These are phyloP conservation scores for Piezodorus guildinii DNA, from an alignment of 1,140 invertebrate genomes.

Conservation along the genomic window DNA sequence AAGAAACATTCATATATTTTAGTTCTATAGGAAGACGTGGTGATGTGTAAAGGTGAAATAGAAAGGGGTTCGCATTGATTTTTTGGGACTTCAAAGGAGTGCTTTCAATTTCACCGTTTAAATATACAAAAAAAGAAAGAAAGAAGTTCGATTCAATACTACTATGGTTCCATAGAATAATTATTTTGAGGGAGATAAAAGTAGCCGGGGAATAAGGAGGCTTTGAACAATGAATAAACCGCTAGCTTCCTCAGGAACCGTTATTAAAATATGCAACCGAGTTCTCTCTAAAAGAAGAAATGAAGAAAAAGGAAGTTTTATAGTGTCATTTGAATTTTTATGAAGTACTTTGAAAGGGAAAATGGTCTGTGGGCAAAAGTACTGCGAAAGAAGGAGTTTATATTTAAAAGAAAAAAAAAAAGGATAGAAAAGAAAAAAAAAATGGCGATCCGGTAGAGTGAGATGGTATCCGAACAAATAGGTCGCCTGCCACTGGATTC, in stretches of 20 bases:
- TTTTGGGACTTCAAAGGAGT: too few relatives aligned
- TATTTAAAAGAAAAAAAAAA: conserved; percentile 4
- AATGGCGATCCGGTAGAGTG: background rate
- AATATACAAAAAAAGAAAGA: too few relatives aligned
- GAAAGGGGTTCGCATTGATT: too few relatives aligned
- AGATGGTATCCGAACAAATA: conserved; percentile 2
- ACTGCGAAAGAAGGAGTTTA: background rate
- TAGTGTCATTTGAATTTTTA: conserved; percentile 9
- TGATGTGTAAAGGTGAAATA: too few relatives aligned
- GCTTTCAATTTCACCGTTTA: too few relatives aligned
- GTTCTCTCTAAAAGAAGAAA: background rate
- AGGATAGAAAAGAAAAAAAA: background rate
- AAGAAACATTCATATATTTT: too few relatives aligned
- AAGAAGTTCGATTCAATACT: too few relatives aligned
- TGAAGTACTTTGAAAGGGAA: background rate
- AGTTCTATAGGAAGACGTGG: too few relatives aligned
- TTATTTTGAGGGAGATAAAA: background rate
- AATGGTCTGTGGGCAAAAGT: background rate
- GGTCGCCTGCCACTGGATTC: background rate
- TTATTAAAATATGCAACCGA: conserved; percentile 3
- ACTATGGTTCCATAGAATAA: too few relatives aligned
- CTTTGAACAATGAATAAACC: conserved; percentile 1
- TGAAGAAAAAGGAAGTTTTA: background rate
- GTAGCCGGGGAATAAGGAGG: background rate
- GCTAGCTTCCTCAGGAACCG: background rate